Conservation (phyloP, 2,888 invertebrate species). For the Pyrrhia umbra region DNA sequence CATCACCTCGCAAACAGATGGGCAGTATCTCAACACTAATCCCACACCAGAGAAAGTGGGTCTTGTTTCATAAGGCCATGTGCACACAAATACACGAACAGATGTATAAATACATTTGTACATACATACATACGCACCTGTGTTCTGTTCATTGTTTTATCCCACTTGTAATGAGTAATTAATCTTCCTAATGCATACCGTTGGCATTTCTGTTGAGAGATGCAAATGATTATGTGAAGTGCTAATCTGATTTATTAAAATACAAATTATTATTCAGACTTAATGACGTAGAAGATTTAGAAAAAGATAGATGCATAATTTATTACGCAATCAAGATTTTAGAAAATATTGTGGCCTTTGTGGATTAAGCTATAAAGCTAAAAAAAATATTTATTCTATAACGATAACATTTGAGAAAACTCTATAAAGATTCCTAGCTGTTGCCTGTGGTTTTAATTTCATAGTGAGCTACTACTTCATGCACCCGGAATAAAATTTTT, state of each 20-base stretch:
- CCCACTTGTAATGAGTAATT: constrained; percentile 5
- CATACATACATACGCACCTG: constrained; percentile 25
- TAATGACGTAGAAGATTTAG: neutral
- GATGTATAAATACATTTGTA: neutral
- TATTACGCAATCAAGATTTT: neutral
- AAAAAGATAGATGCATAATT: neutral
- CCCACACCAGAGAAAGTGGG: constrained; percentile 65
- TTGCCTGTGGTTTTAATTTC: no score
- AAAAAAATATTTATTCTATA: neutral
- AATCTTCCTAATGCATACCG: constrained; percentile 33
- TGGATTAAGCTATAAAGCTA: neutral
- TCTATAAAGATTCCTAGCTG: no score
- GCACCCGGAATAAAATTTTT: no score
- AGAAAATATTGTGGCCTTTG: neutral
- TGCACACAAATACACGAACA: constrained; percentile 10
- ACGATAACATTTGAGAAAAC: no score
- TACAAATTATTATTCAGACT: neutral
- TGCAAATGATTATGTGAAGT: constrained; percentile 1
- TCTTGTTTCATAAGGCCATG: constrained; percentile 49
- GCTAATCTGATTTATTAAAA: constrained; percentile 7
- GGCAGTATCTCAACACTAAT: constrained; percentile 47
- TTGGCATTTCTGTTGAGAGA: constrained; percentile 4
- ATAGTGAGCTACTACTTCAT: no score
- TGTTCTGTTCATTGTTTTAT: constrained; percentile 33
- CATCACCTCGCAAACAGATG: constrained; percentile 42